Evolutionary conservation across 2,888 invertebrate species (phyloP).

Genomic region (Stenchaetothrips biformis): DNA sequence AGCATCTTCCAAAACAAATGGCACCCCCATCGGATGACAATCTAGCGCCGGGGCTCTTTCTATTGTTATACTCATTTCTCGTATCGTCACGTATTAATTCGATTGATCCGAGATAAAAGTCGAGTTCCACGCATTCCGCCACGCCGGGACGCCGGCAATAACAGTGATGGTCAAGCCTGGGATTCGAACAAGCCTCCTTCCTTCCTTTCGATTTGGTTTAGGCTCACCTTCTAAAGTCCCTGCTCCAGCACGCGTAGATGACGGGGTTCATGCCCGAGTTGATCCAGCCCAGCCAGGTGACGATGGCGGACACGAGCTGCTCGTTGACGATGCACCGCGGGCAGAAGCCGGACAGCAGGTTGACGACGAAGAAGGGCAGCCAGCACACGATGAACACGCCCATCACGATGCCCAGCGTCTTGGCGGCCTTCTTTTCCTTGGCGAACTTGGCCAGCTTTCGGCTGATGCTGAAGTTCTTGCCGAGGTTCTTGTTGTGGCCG

Average conservation of each 20-base stretch:
- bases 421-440: slow-evolving; percentile 96
- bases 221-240: slow-evolving; percentile 75
- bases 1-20: too few species aligned
- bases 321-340: slow-evolving; percentile 81
- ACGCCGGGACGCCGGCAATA: too few species aligned
- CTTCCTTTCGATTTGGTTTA: too few species aligned
- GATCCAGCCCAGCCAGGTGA: slow-evolving; percentile 93
- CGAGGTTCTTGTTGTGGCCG: slow-evolving; percentile 58
- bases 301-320: slow-evolving; percentile 79
- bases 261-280: slow-evolving; percentile 96
- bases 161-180: too few species aligned
- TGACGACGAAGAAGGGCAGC: slow-evolving; percentile 95
- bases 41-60: too few species aligned
- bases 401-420: slow-evolving; percentile 94
- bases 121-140: too few species aligned
- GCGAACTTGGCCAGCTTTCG: slow-evolving; percentile 92
- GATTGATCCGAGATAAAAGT: too few species aligned
- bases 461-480: slow-evolving; percentile 88
- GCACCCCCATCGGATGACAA: too few species aligned
- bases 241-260: slow-evolving; percentile 97
- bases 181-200: too few species aligned
- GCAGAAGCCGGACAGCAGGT: slow-evolving; percentile 85
- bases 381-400: slow-evolving; percentile 95
- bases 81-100: too few species aligned
- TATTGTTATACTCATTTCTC: too few species aligned